Percentiles rank a stretch among this genome's conserved stretches.
Conservation (phyloP, 2,888 invertebrate genomes). For the Magallana nippona region DNA sequence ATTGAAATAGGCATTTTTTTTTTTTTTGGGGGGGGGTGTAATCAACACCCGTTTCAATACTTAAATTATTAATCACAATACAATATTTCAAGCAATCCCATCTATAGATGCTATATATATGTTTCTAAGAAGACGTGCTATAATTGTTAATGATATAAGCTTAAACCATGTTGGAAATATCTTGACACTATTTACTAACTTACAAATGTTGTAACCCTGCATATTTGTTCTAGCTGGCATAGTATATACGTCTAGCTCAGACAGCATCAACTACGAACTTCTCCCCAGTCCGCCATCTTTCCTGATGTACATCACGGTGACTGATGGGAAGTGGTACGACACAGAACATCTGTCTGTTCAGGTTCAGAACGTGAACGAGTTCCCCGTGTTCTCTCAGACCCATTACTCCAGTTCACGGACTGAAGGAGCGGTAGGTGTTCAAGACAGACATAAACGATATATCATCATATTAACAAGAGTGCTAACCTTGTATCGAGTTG, state of each 20-base stretch:
- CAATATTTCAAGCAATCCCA: no score
- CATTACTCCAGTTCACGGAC: constrained; percentile 29
- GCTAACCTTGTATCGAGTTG: neutral
- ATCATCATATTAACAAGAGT: neutral
- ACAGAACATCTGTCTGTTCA: constrained; percentile 23
- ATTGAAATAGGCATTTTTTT: no score
- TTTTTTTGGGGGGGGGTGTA: no score
- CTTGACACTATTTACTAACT: no score
- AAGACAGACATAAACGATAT: no score
- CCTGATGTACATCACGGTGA: constrained; percentile 23
- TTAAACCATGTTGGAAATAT: no score
- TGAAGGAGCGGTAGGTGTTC: constrained; percentile 36
- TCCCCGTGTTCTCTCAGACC: constrained; percentile 23
- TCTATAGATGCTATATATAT: no score
- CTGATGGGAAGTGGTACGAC: constrained; percentile 37
- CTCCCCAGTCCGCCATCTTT: constrained; percentile 13
- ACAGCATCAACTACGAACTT: constrained; percentile 36
- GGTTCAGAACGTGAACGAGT: constrained; percentile 38
- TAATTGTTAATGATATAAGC: no score
- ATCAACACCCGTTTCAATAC: no score
- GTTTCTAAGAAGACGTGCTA: no score
- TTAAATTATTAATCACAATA: no score
- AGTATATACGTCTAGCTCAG: constrained; percentile 7
- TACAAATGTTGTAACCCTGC: no score
- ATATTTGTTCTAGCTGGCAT: constrained; percentile 13